Evolutionary conservation across 2,113 vertebrate genomes (phyloP).

Genomic region (Puffinus mauretanicus): DNA sequence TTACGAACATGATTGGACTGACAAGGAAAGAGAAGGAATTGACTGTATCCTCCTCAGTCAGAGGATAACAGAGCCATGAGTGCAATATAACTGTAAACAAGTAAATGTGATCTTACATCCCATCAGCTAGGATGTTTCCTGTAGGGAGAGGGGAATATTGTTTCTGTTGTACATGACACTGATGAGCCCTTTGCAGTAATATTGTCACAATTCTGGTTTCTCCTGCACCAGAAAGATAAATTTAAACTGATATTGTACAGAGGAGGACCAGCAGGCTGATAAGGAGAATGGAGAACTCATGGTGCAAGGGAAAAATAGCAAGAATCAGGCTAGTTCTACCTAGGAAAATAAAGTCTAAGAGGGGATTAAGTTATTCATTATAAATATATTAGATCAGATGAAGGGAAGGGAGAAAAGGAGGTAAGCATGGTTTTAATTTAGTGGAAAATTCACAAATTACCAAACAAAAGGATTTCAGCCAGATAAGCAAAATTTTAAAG

Average conservation of each 20-base stretch:
- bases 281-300: background rate
- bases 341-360: background rate
- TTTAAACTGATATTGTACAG: background rate
- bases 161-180: background rate
- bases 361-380: background rate
- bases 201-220: background rate
- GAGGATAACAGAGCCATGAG: background rate
- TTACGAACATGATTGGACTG: background rate
- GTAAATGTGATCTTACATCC: background rate
- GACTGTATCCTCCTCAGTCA: background rate
- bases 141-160: background rate
- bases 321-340: background rate
- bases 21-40: background rate
- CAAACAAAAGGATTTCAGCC: background rate
- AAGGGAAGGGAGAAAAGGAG: background rate
- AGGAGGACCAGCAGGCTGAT: background rate
- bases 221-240: background rate
- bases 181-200: background rate
- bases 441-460: background rate
- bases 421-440: background rate
- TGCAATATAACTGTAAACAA: background rate
- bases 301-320: background rate
- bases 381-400: background rate
- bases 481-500: background rate
- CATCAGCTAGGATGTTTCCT: background rate